Percentiles rank a stretch among this genome's conserved stretches.
Conservation (phyloP, 2,888 invertebrate genomes). For the Epinotia bilunana region DNA sequence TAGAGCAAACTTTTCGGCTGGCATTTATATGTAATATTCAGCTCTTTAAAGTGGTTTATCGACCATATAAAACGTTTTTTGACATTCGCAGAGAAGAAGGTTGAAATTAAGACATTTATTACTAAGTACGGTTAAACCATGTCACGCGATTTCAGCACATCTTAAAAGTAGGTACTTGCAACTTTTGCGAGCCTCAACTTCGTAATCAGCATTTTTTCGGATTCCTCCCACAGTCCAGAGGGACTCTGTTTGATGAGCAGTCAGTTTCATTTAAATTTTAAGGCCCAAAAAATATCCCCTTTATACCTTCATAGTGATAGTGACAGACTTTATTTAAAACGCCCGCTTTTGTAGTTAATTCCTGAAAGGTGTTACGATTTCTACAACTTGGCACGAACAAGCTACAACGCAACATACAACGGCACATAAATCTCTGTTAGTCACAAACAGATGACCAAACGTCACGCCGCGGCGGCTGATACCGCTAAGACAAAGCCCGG, state of each 20-base stretch:
- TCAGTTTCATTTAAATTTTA: neutral
- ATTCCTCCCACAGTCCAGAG: neutral
- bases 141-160: neutral
- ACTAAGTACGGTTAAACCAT: neutral
- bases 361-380: neutral
- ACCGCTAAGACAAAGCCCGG: conserved; percentile 66
- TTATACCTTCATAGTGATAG: no score
- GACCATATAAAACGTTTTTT: no score
- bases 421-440: conserved; percentile 56
- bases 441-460: conserved; percentile 61
- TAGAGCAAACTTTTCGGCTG: no score
- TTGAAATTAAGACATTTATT: neutral
- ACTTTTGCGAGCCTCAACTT: neutral
- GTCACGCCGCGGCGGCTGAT: conserved; percentile 57
- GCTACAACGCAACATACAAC: conserved; percentile 49
- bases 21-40: no score
- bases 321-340: neutral
- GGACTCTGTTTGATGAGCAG: neutral
- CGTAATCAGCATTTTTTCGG: neutral
- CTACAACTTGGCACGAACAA: conserved; percentile 25
- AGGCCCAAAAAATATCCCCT: neutral
- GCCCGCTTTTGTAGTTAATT: neutral
- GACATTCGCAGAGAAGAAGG: no score
- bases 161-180: neutral
- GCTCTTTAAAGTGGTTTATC: no score